phyloP scores from a whole-genome alignment of 2,888 invertebrate species.

The Dicroscelio sp. region DNA sequence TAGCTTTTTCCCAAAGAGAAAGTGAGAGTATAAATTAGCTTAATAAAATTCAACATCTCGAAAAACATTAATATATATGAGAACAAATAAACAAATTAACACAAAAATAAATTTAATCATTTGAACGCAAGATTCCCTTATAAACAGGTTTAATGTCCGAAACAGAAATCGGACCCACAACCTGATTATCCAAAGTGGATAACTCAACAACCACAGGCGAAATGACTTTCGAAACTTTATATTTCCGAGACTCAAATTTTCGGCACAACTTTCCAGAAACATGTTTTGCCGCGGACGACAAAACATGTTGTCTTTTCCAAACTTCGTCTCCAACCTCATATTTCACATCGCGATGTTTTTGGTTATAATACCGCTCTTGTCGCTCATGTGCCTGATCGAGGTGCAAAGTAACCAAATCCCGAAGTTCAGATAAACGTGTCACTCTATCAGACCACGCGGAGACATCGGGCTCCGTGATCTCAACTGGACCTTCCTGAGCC shows the following conservation, averaged over 20 bases:
- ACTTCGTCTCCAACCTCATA: slow-evolving; percentile 51
- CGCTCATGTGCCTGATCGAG: slow-evolving; percentile 34
- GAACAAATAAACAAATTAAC: slow-evolving; percentile 3
- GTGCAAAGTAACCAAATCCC: slow-evolving; percentile 38
- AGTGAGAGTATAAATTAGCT: too few species aligned
- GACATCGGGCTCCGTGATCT: slow-evolving; percentile 6
- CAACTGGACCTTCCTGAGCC: neutral
- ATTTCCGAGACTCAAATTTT: slow-evolving; percentile 37
- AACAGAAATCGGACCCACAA: slow-evolving; percentile 38
- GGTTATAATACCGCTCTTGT: slow-evolving; percentile 39
- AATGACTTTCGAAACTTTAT: slow-evolving; percentile 13
- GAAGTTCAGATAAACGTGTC: slow-evolving; percentile 7
- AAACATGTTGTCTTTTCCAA: slow-evolving; percentile 50
- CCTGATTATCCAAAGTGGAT: neutral
- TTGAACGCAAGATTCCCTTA: slow-evolving; percentile 10
- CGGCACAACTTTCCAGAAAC: slow-evolving; percentile 31
- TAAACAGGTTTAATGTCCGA: slow-evolving; percentile 46
- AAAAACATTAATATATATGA: too few species aligned
- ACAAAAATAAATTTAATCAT: neutral
- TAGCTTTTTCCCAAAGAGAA: neutral
- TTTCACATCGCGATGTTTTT: slow-evolving; percentile 46
- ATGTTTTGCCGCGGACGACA: slow-evolving; percentile 17
- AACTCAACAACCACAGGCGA: slow-evolving; percentile 49
- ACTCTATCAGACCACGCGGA: slow-evolving; percentile 18
- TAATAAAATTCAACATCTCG: too few species aligned